A percentile compares a stretch with the other conserved stretches of the same genome.
Conservation (phyloP, 1,140 invertebrate species). For the Pseudomyrmex concolor region DNA sequence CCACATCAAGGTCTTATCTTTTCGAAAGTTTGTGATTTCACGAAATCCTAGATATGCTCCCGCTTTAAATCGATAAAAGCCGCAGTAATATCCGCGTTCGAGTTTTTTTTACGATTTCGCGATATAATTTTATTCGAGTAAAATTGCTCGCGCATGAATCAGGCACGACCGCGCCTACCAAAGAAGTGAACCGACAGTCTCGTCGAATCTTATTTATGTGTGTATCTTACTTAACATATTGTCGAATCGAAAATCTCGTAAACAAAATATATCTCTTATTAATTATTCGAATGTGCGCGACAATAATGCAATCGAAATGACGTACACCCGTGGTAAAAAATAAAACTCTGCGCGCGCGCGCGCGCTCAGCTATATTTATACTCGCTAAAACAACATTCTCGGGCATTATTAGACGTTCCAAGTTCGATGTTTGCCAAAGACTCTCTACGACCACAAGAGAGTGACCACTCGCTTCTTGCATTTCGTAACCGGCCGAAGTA, state of each 20-base stretch:
- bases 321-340: slow-evolving; percentile 13
- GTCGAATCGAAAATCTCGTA: neutral
- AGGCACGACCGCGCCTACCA: neutral
- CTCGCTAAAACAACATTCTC: slow-evolving; percentile 53
- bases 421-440: slow-evolving; percentile 68
- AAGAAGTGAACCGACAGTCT: neutral
- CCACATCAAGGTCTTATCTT: too few species aligned
- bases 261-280: neutral
- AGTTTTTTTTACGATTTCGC: too few species aligned
- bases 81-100: too few species aligned
- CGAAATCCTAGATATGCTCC: too few species aligned
- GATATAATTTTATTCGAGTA: too few species aligned
- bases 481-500: slow-evolving; percentile 77
- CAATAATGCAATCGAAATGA: slow-evolving; percentile 3
- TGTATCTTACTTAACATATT: neutral
- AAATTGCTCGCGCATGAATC: too few species aligned
- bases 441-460: slow-evolving; percentile 28
- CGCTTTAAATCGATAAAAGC: too few species aligned
- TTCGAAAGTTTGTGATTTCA: too few species aligned
- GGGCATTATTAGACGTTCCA: slow-evolving; percentile 49
- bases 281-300: neutral
- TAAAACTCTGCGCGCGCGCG: neutral
- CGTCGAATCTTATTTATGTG: neutral
- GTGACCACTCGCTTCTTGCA: slow-evolving; percentile 70
- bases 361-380: slow-evolving; percentile 41